Conservation (phyloP, 2,888 invertebrate genomes). For the Chironomus riparius region DNA sequence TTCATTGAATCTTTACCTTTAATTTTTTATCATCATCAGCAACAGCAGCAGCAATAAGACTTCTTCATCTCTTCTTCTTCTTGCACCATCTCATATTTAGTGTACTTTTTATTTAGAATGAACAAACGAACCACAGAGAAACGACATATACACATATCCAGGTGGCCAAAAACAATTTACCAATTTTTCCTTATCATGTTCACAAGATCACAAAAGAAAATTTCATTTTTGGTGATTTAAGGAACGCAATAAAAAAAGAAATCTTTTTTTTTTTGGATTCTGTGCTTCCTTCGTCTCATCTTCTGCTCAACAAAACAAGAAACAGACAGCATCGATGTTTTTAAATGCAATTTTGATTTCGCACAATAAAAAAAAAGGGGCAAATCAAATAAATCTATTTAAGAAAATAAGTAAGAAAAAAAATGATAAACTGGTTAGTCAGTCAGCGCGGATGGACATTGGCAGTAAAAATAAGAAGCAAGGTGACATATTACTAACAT, state of each 20-base stretch:
- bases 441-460: background rate
- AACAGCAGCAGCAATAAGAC: background rate
- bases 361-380: background rate
- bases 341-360: background rate
- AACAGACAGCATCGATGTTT: background rate
- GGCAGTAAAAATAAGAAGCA: background rate
- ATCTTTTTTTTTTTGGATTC: background rate
- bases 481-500: background rate
- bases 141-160: background rate
- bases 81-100: background rate
- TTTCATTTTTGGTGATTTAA: background rate
- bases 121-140: background rate
- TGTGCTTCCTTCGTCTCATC: background rate
- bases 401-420: background rate
- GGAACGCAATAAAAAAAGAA: background rate
- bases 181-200: conserved; percentile 19
- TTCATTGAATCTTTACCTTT: conserved; percentile 3
- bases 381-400: background rate
- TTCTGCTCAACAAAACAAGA: background rate
- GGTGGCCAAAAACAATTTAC: conserved; percentile 19
- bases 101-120: too few species aligned
- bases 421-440: background rate
- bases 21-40: background rate
- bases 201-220: conserved; percentile 21
- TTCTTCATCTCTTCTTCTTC: background rate